These are phyloP conservation scores for Listronotus bonariensis DNA, from an alignment of 1,140 invertebrate genomes.

Conservation along the genomic window DNA sequence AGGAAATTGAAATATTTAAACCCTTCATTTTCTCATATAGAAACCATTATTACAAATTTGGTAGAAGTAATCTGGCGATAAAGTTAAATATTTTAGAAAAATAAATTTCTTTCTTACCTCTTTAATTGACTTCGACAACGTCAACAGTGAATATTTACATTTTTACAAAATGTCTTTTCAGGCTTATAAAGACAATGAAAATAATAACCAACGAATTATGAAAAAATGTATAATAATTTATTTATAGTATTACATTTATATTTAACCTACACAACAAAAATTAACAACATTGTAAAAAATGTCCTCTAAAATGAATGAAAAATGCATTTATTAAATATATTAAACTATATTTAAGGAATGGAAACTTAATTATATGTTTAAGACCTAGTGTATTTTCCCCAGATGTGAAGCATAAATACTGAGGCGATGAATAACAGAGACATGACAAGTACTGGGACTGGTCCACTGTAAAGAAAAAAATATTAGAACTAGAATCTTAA, in stretches of 20 bases:
- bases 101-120: too few species aligned
- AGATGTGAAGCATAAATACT: slow-evolving; percentile 99
- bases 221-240: slow-evolving; percentile 26
- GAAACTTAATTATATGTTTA: slow-evolving; percentile 14
- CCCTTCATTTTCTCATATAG: too few species aligned
- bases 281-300: slow-evolving; percentile 10
- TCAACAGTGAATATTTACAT: too few species aligned
- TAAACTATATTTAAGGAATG: slow-evolving; percentile 43
- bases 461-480: slow-evolving; percentile 77
- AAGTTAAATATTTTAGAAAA: too few species aligned
- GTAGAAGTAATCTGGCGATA: too few species aligned
- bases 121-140: too few species aligned
- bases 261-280: slow-evolving; percentile 4
- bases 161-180: too few species aligned
- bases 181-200: too few species aligned
- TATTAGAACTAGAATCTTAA: too few species aligned
- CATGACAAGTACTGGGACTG: slow-evolving; percentile 99
- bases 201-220: background rate
- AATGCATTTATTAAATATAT: slow-evolving; percentile 41
- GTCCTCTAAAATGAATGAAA: slow-evolving; percentile 36
- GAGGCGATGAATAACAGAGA: slow-evolving; percentile 98
- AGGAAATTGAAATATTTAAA: too few species aligned
- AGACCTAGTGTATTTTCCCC: slow-evolving; percentile 98
- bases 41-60: too few species aligned
- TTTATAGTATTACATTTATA: slow-evolving; percentile 20